phyloP scores from a whole-genome alignment of 2,888 invertebrate genomes.

The Heliconius charithonia region DNA sequence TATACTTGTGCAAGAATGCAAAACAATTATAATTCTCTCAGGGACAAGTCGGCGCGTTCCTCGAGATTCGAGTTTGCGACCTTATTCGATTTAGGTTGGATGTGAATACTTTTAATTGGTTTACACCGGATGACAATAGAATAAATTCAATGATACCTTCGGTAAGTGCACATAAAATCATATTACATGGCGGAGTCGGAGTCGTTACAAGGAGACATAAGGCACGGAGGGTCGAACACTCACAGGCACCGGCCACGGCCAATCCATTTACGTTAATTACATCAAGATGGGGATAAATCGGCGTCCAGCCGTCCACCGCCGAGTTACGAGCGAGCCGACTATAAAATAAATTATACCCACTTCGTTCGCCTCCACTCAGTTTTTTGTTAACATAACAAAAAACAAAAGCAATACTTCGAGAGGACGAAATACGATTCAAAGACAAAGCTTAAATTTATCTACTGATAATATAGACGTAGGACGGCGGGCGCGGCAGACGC shows the following conservation, averaged over 20 bases:
- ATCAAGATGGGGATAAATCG: slow-evolving; percentile 82
- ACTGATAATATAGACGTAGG: slow-evolving; percentile 84
- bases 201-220: slow-evolving; percentile 23
- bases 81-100: slow-evolving; percentile 73
- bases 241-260: slow-evolving; percentile 74
- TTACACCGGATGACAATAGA: slow-evolving; percentile 53
- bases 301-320: slow-evolving; percentile 82
- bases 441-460: slow-evolving; percentile 84
- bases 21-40: slow-evolving; percentile 82
- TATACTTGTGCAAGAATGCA: slow-evolving; percentile 82
- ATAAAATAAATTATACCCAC: slow-evolving; percentile 85
- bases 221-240: slow-evolving; percentile 52
- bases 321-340: slow-evolving; percentile 83
- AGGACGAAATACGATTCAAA: slow-evolving; percentile 84
- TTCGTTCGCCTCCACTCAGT: slow-evolving; percentile 82
- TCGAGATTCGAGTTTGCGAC: slow-evolving; percentile 72
- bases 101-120: slow-evolving; percentile 70
- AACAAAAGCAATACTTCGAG: slow-evolving; percentile 80
- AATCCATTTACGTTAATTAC: slow-evolving; percentile 84
- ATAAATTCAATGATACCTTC: slow-evolving; percentile 38
- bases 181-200: slow-evolving; percentile 28
- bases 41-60: slow-evolving; percentile 75
- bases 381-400: slow-evolving; percentile 80
- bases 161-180: slow-evolving; percentile 36
- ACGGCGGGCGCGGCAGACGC: slow-evolving; percentile 76